Evolutionary conservation across 2,113 vertebrate genomes (phyloP).

Genomic region (Myotis yumanensis): DNA sequence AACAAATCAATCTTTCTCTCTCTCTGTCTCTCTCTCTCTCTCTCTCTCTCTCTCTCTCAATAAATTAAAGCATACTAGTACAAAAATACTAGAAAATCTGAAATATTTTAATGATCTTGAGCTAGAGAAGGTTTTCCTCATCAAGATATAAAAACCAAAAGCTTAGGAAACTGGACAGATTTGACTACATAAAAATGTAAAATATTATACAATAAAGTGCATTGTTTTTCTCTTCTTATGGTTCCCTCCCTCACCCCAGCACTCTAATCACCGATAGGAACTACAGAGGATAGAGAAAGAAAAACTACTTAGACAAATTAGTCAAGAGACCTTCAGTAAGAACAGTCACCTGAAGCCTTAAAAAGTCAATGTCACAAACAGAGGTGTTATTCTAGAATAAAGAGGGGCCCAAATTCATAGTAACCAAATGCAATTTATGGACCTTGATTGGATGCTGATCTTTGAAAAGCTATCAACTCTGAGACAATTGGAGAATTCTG

Average conservation of each 20-base stretch:
- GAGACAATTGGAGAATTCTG: not conserved
- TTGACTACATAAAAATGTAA: not conserved
- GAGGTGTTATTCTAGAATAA: not conserved
- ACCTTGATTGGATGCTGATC: not conserved
- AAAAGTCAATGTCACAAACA: not conserved
- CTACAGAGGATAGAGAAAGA: not conserved
- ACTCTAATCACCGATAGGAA: not conserved
- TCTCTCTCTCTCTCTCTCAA: not conserved
- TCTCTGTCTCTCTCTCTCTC: too few species aligned
- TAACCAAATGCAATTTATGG: not conserved
- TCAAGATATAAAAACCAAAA: conserved; percentile 16
- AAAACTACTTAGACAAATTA: accelerated
- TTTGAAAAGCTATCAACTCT: not conserved
- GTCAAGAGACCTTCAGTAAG: not conserved
- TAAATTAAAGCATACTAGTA: not conserved
- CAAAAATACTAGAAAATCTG: not conserved
- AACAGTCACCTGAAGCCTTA: not conserved
- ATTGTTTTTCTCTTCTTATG: not conserved
- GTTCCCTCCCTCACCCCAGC: not conserved
- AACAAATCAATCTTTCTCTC: not conserved
- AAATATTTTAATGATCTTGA: not conserved
- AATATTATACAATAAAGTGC: not conserved
- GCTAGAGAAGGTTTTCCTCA: not conserved
- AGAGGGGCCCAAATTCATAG: not conserved
- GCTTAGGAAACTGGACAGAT: conserved; percentile 50